These are phyloP conservation scores for Protobothrops mucrosquamatus DNA, from an alignment of 2,113 vertebrate species.

Conservation along the genomic window DNA sequence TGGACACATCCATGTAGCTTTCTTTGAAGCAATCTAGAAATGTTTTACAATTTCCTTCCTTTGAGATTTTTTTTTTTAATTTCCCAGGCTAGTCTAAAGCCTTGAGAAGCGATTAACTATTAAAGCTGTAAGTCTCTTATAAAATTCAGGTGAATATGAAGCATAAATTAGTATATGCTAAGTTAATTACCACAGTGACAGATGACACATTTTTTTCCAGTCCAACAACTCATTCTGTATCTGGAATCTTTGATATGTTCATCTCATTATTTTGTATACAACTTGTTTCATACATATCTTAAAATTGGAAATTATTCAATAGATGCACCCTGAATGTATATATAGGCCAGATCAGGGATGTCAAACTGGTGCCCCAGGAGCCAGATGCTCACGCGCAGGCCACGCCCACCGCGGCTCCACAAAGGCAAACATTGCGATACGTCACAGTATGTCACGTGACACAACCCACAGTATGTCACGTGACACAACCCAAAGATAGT, in stretches of 20 bases:
- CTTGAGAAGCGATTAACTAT: background rate
- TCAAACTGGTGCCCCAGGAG: no score
- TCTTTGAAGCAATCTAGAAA: background rate
- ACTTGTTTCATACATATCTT: background rate
- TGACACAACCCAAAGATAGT: background rate
- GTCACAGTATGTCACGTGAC: no score
- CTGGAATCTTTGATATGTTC: background rate
- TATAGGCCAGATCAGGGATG: background rate
- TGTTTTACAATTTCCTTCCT: background rate
- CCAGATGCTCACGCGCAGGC: no score
- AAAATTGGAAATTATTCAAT: background rate
- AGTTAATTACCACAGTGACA: background rate
- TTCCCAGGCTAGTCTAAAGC: background rate
- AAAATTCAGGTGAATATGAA: background rate
- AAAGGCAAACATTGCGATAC: no score
- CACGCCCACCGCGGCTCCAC: no score
- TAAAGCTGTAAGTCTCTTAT: background rate
- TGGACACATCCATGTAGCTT: background rate
- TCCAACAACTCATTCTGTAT: background rate
- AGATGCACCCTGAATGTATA: background rate
- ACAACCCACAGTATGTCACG: no score
- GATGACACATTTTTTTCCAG: background rate
- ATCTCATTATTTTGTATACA: background rate
- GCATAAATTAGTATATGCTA: slow-evolving; percentile 17
- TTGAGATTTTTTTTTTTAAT: background rate